Evolutionary conservation across 2,113 vertebrate genomes (phyloP), one percentile per base, ranked within the genome.

Genomic region (Quiscalus mexicanus): DNA sequence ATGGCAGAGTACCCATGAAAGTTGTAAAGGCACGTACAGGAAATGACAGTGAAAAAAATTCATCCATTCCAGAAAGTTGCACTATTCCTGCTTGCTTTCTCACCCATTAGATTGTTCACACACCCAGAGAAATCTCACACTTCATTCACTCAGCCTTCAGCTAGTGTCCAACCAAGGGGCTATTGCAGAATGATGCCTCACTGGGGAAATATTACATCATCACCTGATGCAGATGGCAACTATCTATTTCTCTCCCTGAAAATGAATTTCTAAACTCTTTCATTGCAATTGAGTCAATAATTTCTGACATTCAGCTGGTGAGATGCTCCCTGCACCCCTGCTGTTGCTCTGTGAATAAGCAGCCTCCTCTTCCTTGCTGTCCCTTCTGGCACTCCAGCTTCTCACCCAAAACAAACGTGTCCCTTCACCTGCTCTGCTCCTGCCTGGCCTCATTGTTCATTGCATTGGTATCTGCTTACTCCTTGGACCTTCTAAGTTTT

Each of bases 261-360:
- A 89, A 93, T 78, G 25, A 60, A 50, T 89, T 90, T 85, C 37
- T 90, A 45, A 92, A 84, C 50, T 52, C 37, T 80, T 80, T 76
- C 18, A 41, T 84, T 70, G 33, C 27, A 63, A 20, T 18, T 76
- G 39, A 73, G n/a, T 58, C 33, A 59, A 70, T 69, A 49, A 59
- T 76, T 91, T 93, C 70, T 90, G 86, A 64, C 30, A 45, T 50
- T 52, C 62, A 75, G 56, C 18, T 53, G 44, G 44, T 17, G 56
- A 81, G 74, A 59, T 49, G 25, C 7, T 81, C 22, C 37, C 18
- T 41, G 28, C 58, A 27, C 11, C 13, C 18, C 28, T 80, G 44
- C 71, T 95, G 62, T 71, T 69, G 75, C 44, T 15, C 63, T 65
- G 59, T 1, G 5, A 35, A 62, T 28, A 44, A 65, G 63, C 52